Base-by-base conservation (phyloP, 2,888 invertebrate species). In the Spisula solida region DNA sequence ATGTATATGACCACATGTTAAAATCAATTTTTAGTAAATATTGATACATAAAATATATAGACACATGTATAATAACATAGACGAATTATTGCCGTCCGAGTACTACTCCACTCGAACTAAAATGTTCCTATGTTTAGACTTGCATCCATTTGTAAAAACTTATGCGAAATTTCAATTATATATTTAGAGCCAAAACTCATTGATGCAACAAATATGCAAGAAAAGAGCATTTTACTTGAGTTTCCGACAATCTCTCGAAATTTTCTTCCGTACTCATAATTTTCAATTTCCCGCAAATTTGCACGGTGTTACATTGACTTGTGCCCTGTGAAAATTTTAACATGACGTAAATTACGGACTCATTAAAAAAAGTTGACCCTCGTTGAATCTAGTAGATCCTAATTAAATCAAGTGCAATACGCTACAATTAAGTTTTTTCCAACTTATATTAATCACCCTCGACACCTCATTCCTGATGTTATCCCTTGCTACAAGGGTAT, bases 181-280 rank as follows among this genome's bases (percentile, higher is more conserved):
- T 51, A 4, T 16, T 51, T 75, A 75, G 10, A 31, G 25, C 12
- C 31, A 75, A 75, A 31, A 34, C n/a, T 16, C 31, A 18, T 0
- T 14, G 2, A 1, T 66, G 31, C 18, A 60, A 31, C 4, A 48
- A 18, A 41, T 55, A 14, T 29, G 12, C n/a, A 14, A 82, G 8
- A n/a, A 47, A 18, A 48, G 20, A 14, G 10, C 20, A 10, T 25
- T 5, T 47, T 84, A 90, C 90, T 86, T 90, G 90, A 14, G 41
- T 75, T 83, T 88, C 83, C 12, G 88, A 81, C n/a, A 90, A 79
- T 86, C 80, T 78, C n/a, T 90, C 90, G 56, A 88, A 90, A 41
- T 90, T 70, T 51, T 90, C 88, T 88, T 88, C 90, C 31, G 55
- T 90, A 83, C 86, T 66, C 88, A 90, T 90, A 70, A 88, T 75